Evolutionary conservation across 2,113 vertebrate species (phyloP).

Genomic region (Pyrgilauda ruficollis): DNA sequence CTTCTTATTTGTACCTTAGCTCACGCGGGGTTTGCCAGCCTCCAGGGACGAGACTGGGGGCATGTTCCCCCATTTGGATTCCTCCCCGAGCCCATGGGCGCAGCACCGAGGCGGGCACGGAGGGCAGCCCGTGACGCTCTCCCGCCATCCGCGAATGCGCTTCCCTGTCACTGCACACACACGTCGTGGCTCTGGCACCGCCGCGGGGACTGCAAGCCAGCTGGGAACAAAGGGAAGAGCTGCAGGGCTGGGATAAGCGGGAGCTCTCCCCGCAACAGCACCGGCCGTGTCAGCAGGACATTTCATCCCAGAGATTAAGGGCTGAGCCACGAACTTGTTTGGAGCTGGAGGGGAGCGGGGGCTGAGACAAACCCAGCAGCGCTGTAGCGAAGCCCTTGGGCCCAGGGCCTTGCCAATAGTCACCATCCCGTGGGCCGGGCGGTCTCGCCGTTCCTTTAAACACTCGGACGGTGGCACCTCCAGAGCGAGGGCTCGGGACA

Average conservation of each 20-base stretch:
- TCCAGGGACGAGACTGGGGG: not conserved
- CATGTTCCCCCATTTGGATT: accelerated
- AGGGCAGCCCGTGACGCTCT: not conserved
- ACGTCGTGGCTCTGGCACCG: not conserved
- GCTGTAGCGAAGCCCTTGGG: not conserved
- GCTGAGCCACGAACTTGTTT: not conserved
- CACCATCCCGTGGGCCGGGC: not conserved
- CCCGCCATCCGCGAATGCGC: accelerated
- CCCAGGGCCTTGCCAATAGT: not conserved
- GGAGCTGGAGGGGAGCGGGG: not conserved
- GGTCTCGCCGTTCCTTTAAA: accelerated
- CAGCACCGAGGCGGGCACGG: not conserved
- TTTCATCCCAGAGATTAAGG: constrained; percentile 48
- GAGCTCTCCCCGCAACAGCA: not conserved
- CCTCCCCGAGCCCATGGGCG: not conserved
- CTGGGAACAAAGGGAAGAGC: constrained; percentile 25
- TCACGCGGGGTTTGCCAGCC: too few relatives aligned
- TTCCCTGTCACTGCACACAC: not conserved
- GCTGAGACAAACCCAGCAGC: not conserved
- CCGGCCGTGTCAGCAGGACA: constrained; percentile 19
- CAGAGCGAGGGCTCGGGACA: accelerated
- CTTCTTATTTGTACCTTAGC: not conserved
- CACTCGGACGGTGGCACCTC: not conserved
- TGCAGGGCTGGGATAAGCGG: not conserved
- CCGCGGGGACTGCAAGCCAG: not conserved